phyloP scores from a whole-genome alignment of 2,888 invertebrate species.

The Drosophila mulleri region DNA sequence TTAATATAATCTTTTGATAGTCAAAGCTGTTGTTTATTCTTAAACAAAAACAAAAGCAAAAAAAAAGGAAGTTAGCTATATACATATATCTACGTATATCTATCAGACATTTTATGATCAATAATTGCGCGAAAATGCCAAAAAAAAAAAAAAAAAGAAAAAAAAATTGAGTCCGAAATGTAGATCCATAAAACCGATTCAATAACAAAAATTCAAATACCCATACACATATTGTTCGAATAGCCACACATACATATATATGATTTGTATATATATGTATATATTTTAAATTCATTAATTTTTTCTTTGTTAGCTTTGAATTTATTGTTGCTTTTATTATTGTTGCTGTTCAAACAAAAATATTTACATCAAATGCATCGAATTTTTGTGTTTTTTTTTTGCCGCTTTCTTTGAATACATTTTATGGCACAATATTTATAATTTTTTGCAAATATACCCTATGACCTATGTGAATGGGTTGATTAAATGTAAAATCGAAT shows the following conservation, averaged over 20 bases:
- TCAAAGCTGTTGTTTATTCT: slow-evolving; percentile 30
- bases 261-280: slow-evolving; percentile 12
- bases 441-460: slow-evolving; percentile 10
- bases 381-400: no score
- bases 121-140: slow-evolving; percentile 34
- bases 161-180: slow-evolving; percentile 20
- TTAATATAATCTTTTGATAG: slow-evolving; percentile 35
- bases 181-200: slow-evolving; percentile 41
- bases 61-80: slow-evolving; percentile 1
- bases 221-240: neutral
- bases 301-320: slow-evolving; percentile 18
- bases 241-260: neutral
- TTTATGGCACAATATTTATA: slow-evolving; percentile 3
- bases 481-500: neutral
- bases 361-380: slow-evolving; percentile 42
- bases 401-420: slow-evolving; percentile 12
- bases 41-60: neutral
- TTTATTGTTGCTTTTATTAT: slow-evolving; percentile 28
- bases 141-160: slow-evolving; percentile 14
- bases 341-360: slow-evolving; percentile 37
- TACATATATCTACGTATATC: no score
- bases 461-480: neutral
- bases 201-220: slow-evolving; percentile 45
- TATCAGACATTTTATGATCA: slow-evolving; percentile 48
- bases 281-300: slow-evolving; percentile 5